Conservation (phyloP, 2,888 invertebrate species). For the Drosophila nigritarsus region DNA sequence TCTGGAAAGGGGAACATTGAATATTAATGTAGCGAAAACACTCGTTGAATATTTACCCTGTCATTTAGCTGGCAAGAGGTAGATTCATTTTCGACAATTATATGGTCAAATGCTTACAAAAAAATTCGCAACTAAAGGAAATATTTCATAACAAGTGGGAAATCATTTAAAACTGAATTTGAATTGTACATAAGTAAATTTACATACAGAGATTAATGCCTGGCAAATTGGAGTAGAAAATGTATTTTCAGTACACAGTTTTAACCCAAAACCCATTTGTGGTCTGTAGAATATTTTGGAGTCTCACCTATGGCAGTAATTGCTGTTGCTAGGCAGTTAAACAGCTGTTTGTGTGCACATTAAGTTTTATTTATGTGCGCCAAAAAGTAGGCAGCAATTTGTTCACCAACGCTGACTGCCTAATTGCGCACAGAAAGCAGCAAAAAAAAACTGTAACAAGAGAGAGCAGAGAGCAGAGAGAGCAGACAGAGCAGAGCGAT, state of each 20-base stretch:
- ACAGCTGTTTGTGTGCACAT: conserved; percentile 68
- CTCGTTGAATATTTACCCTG: conserved; percentile 6
- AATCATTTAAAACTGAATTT: neutral
- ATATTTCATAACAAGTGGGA: neutral
- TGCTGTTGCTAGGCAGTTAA: conserved; percentile 34
- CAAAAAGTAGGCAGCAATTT: conserved; percentile 48
- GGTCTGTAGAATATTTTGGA: conserved; percentile 8
- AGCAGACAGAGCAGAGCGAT: neutral
- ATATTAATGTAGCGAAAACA: conserved; percentile 35
- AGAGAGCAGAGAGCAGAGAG: neutral
- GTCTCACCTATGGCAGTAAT: neutral
- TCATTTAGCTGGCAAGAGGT: neutral
- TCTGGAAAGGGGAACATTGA: conserved; percentile 32
- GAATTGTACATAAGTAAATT: neutral
- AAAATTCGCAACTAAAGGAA: neutral
- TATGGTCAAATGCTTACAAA: neutral
- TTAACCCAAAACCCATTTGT: neutral
- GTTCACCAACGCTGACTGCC: conserved; percentile 38
- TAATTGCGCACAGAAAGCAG: conserved; percentile 56
- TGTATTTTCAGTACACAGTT: neutral
- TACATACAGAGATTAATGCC: neutral
- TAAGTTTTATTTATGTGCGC: conserved; percentile 70
- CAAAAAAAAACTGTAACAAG: conserved; percentile 1
- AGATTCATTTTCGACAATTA: neutral
- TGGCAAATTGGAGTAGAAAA: neutral